Conservation (phyloP, 2,113 vertebrate genomes). For the Ophthalmolycus amberensis region DNA sequence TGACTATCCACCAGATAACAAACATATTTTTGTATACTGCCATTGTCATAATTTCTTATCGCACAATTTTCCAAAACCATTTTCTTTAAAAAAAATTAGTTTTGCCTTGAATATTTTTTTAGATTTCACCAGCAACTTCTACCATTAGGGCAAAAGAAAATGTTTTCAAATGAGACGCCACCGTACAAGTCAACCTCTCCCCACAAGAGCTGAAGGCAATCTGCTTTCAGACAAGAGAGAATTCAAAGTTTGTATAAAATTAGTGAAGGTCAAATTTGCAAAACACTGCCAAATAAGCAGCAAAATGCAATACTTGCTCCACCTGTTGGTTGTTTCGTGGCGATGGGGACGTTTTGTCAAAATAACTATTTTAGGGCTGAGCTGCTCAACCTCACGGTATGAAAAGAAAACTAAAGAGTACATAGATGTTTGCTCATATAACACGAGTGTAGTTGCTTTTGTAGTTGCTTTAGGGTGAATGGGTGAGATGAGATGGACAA, state of each 20-base stretch:
- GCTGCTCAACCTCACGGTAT: neutral
- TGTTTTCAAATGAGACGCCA: neutral
- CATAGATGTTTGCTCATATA: conserved; percentile 6
- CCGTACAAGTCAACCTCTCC: neutral
- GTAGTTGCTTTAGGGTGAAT: neutral
- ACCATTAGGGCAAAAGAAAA: no score
- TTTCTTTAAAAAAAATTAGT: neutral
- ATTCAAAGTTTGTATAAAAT: neutral
- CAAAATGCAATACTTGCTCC: conserved; percentile 60
- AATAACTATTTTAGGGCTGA: neutral
- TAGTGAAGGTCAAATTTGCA: conserved; percentile 3
- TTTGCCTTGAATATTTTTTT: neutral
- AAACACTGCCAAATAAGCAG: neutral
- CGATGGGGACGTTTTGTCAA: neutral
- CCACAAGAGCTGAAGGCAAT: conserved; percentile 3
- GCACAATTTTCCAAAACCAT: neutral
- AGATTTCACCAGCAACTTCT: neutral
- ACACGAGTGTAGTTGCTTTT: neutral
- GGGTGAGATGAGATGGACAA: neutral
- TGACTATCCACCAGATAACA: neutral
- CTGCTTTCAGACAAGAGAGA: neutral
- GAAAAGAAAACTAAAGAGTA: neutral
- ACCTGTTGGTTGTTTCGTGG: conserved; percentile 68
- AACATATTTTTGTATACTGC: neutral
- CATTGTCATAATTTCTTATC: conserved; percentile 1